These are phyloP conservation scores for Ovis aries DNA, from an alignment of 2,113 vertebrate genomes.

Conservation along the genomic window ARS-UI_Ramb_v3.0 NC_056060.1:16551501-16552000, in stretches of 20 bases:
- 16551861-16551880: background rate
- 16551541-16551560: conserved; percentile 2
- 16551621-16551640: background rate
- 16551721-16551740: background rate
- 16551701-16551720: background rate
- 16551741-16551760: background rate
- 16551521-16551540: conserved; percentile 54
- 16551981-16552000: background rate
- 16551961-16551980: background rate
- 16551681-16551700: background rate
- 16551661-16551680: background rate
- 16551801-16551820: fast-evolving
- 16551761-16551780: background rate
- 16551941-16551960: fast-evolving
- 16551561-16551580: background rate
- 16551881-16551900: fast-evolving
- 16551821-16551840: background rate
- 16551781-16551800: background rate
- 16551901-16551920: background rate
- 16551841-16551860: background rate
- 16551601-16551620: background rate
- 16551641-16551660: background rate
- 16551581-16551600: conserved; percentile 7
- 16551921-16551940: background rate
- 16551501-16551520: conserved; percentile 73